phyloP scores from a whole-genome alignment of 1,140 invertebrate species.

The Colletes latitarsis region DNA sequence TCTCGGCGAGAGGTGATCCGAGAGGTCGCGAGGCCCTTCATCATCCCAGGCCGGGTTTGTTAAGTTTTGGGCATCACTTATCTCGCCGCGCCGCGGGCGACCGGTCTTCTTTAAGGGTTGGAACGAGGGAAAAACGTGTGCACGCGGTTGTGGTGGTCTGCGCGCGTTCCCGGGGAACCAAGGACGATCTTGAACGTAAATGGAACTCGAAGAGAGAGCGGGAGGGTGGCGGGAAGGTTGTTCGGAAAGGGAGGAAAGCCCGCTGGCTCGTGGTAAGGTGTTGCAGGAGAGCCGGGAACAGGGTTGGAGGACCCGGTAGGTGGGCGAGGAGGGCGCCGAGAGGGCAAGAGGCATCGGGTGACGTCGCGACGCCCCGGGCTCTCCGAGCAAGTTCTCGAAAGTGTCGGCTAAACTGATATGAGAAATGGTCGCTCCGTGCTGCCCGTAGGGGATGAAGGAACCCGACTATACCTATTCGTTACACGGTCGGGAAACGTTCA shows the following conservation, averaged over 20 bases:
- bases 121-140: background rate
- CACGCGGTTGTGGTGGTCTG: background rate
- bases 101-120: constrained; percentile 37
- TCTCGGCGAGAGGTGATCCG: constrained; percentile 40
- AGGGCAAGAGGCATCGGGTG: constrained; percentile 74
- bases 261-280: constrained; percentile 51
- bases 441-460: constrained; percentile 75
- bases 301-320: constrained; percentile 34
- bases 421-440: constrained; percentile 80
- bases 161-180: no score
- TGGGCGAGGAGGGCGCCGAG: constrained; percentile 37
- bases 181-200: constrained; percentile 25
- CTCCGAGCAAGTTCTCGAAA: constrained; percentile 77
- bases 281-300: constrained; percentile 42
- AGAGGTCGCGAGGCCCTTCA: constrained; percentile 57
- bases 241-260: constrained; percentile 33
- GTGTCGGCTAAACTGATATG: constrained; percentile 81
- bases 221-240: constrained; percentile 18
- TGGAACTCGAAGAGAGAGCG: constrained; percentile 32
- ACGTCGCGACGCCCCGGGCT: constrained; percentile 73
- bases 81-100: constrained; percentile 71
- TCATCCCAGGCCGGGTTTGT: constrained; percentile 71
- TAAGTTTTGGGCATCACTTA: constrained; percentile 76
- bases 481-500: constrained; percentile 71
- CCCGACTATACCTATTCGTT: constrained; percentile 74